phyloP scores from a whole-genome alignment of 2,113 vertebrate genomes.

The Mesocricetus auratus region DNA sequence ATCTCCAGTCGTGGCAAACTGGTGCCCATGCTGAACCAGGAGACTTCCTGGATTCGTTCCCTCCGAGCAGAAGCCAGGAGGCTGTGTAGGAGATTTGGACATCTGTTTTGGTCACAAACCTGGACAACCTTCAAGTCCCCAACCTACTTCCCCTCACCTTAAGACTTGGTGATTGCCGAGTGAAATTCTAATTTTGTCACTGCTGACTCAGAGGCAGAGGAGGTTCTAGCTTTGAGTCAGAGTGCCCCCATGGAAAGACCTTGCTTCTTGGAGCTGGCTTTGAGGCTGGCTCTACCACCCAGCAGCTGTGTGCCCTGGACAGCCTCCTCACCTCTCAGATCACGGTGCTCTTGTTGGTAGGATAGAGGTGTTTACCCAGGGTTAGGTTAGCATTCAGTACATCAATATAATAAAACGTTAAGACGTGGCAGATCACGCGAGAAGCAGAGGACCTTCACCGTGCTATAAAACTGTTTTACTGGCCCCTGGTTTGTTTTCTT shows the following conservation, averaged over 20 bases:
- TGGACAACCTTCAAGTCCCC: conserved; percentile 2
- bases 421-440: background rate
- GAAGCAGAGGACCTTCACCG: accelerated
- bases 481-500: background rate
- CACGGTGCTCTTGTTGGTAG: background rate
- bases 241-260: conserved; percentile 38
- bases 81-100: background rate
- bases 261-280: background rate
- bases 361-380: background rate
- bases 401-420: conserved; percentile 17
- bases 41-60: background rate
- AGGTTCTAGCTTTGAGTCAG: conserved; percentile 60
- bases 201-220: conserved; percentile 61
- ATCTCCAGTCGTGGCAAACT: background rate
- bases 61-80: background rate
- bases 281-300: background rate
- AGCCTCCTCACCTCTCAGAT: background rate
- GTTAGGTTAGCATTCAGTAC: conserved; percentile 1
- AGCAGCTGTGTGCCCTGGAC: background rate
- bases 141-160: background rate
- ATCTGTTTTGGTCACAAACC: background rate
- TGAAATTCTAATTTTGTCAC: conserved; percentile 59
- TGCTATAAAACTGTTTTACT: background rate
- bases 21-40: background rate
- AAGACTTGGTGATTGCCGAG: conserved; percentile 29